These are phyloP conservation scores for Rhizomys pruinosus DNA, from an alignment of 2,113 vertebrate genomes.

Conservation along the genomic window DNA sequence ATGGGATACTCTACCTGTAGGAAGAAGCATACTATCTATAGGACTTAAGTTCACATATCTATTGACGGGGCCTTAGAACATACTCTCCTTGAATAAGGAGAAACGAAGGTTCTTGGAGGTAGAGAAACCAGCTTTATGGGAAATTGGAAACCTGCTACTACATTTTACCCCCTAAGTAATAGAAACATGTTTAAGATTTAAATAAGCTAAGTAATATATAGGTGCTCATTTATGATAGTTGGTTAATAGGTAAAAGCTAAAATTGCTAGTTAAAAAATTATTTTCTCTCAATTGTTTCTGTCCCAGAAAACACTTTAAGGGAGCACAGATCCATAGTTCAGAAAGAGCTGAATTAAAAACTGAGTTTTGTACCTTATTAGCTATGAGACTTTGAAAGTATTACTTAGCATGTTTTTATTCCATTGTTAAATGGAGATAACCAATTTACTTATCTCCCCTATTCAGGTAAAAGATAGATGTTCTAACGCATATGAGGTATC, in stretches of 20 bases:
- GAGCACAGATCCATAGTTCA: not conserved
- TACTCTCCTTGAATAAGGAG: not conserved
- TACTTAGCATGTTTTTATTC: not conserved
- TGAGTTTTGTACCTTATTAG: not conserved
- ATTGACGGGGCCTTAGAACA: not conserved
- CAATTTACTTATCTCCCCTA: not conserved
- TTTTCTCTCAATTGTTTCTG: conserved; percentile 45
- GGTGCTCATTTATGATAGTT: not conserved
- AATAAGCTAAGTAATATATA: not conserved
- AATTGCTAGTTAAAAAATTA: not conserved
- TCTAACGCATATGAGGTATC: not conserved
- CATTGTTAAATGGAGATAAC: not conserved
- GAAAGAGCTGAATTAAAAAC: conserved; percentile 18
- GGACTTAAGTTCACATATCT: not conserved
- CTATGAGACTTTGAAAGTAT: not conserved
- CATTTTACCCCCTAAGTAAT: not conserved
- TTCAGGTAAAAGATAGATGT: not conserved
- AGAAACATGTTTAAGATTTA: not conserved
- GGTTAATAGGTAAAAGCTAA: conserved; percentile 12
- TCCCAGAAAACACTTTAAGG: not conserved
- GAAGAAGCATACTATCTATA: not conserved
- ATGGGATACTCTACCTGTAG: not conserved
- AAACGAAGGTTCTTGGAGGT: not conserved
- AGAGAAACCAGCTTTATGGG: not conserved
- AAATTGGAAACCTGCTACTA: conserved; percentile 34